Evolutionary conservation across 2,797 vertebrate species (phyloP).

Genomic region (Sebastes flavidus): DNA sequence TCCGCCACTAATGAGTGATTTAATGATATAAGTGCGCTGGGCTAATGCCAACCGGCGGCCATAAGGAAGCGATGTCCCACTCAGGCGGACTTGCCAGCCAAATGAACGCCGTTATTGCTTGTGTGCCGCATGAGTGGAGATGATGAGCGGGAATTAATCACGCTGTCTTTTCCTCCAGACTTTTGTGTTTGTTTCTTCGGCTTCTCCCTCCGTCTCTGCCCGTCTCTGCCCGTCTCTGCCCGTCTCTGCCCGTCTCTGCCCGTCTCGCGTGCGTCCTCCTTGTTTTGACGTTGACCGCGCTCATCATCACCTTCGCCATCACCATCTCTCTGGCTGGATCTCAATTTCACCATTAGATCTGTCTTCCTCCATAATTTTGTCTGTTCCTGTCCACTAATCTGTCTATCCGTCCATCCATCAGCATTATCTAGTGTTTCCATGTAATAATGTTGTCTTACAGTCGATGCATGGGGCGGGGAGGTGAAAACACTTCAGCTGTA

Average conservation of each 20-base stretch:
- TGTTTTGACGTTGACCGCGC: neutral
- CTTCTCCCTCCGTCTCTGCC: neutral
- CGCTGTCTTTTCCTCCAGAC: conserved; percentile 53
- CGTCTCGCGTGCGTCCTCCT: neutral
- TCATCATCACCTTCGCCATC: neutral
- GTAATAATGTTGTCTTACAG: conserved; percentile 37
- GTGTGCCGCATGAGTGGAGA: conserved; percentile 77
- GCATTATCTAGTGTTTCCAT: conserved; percentile 10
- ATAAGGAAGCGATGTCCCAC: conserved; percentile 78
- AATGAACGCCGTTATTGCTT: conserved; percentile 82
- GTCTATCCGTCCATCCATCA: conserved; percentile 26
- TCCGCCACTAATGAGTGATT: conserved; percentile 85
- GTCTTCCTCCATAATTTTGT: neutral
- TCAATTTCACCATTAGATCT: neutral
- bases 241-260: neutral
- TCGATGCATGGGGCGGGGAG: neutral
- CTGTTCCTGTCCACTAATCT: conserved; percentile 7
- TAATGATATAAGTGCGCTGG: conserved; percentile 82
- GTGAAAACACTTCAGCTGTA: conserved; percentile 33
- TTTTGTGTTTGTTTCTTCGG: conserved; percentile 34
- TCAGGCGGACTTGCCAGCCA: conserved; percentile 70
- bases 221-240: neutral
- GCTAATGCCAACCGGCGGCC: conserved; percentile 77
- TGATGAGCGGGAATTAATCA: conserved; percentile 77
- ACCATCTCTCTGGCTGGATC: conserved; percentile 30